phyloP scores from a whole-genome alignment of 2,888 invertebrate species.

The Aspidiotus rigidus region DNA sequence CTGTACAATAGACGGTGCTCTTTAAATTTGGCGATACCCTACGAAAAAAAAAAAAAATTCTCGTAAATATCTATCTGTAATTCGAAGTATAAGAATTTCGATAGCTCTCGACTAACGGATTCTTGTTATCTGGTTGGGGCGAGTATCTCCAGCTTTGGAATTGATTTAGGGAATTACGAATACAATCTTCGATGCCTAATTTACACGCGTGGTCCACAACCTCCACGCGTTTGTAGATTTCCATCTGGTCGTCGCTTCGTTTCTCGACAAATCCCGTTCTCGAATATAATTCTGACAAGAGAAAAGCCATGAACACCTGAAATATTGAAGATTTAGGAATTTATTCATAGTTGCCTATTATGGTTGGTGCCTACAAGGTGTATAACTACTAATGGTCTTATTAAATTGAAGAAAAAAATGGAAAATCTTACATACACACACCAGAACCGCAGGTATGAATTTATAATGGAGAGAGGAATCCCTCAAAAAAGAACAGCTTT shows the following conservation, averaged over 20 bases:
- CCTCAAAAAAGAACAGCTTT: no score
- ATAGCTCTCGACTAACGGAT: constrained; percentile 54
- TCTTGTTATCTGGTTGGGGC: constrained; percentile 60
- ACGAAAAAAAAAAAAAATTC: constrained; percentile 30
- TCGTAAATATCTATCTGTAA: not conserved
- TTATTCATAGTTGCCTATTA: not conserved
- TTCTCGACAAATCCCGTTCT: constrained; percentile 61
- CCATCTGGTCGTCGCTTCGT: constrained; percentile 55
- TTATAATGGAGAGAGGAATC: no score
- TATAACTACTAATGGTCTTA: no score
- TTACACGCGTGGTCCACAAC: constrained; percentile 65
- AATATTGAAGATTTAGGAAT: constrained; percentile 36
- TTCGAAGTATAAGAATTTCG: not conserved
- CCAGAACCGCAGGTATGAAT: no score
- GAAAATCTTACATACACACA: no score
- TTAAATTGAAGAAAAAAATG: no score
- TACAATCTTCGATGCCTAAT: constrained; percentile 63
- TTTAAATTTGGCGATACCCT: constrained; percentile 78
- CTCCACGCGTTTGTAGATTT: constrained; percentile 61
- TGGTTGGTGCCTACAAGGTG: no score
- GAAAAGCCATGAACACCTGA: constrained; percentile 58
- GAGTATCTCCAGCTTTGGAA: constrained; percentile 67
- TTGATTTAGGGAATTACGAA: constrained; percentile 59
- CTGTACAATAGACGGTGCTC: constrained; percentile 76
- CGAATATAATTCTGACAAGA: constrained; percentile 58